Percentiles rank a stretch among this genome's conserved stretches.
Conservation (phyloP, 2,113 vertebrate genomes). For the Bambusicola thoracicus region DNA sequence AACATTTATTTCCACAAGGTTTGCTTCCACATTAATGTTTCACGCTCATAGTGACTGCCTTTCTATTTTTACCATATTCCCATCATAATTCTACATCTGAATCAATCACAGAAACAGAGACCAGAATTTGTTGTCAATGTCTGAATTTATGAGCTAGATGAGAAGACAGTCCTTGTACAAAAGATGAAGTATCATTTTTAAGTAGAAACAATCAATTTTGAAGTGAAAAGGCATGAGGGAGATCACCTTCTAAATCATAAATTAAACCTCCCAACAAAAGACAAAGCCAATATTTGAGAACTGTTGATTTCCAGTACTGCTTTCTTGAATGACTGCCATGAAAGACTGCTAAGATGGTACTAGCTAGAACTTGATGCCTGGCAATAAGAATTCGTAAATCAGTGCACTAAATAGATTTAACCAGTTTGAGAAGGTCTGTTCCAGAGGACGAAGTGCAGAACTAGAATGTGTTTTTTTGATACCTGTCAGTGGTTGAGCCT, state of each 20-base stretch:
- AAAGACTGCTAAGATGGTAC: background rate
- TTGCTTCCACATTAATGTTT: conserved; percentile 76
- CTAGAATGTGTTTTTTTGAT: background rate
- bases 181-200: conserved; percentile 25
- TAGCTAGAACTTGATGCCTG: background rate
- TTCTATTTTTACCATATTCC: conserved; percentile 84
- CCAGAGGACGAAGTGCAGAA: background rate
- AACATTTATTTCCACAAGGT: background rate
- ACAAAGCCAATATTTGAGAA: background rate
- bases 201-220: conserved; percentile 52
- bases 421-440: background rate
- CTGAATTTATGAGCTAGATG: conserved; percentile 24
- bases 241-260: background rate
- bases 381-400: background rate
- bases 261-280: background rate
- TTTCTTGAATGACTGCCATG: background rate
- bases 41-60: conserved; percentile 80
- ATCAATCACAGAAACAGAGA: conserved; percentile 81
- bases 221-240: background rate
- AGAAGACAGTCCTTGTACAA: conserved; percentile 30
- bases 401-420: background rate
- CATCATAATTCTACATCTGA: conserved; percentile 80
- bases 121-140: conserved; percentile 2
- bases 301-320: background rate
- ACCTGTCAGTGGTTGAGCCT: background rate